phyloP scores from a whole-genome alignment of 2,888 invertebrate species.

The Latrodectus hesperus region DNA sequence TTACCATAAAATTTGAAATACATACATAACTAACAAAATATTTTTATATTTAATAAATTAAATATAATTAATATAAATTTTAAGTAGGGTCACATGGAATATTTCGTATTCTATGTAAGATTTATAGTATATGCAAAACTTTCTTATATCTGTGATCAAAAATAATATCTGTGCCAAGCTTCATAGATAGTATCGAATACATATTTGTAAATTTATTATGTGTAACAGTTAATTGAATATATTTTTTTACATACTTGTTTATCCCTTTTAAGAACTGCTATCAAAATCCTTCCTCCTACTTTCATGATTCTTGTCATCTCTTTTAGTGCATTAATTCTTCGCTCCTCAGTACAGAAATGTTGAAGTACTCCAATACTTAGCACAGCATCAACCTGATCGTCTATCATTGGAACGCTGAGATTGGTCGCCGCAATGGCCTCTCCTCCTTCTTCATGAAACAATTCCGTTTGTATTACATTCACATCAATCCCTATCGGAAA shows the following conservation, averaged over 20 bases:
- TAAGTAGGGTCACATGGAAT: too few relatives aligned
- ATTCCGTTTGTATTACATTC: conserved; percentile 35
- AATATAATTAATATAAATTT: neutral
- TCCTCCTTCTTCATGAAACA: conserved; percentile 12
- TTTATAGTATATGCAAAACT: too few relatives aligned
- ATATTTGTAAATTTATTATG: too few relatives aligned
- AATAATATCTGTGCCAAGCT: too few relatives aligned
- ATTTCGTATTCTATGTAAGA: too few relatives aligned
- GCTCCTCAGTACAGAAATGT: conserved; percentile 95
- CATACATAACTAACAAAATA: neutral
- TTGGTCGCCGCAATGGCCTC: conserved; percentile 70
- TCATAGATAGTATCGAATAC: too few relatives aligned
- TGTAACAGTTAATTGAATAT: too few relatives aligned
- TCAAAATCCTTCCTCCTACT: conserved; percentile 90
- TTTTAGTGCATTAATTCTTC: conserved; percentile 89
- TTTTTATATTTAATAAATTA: neutral
- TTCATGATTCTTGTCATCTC: conserved; percentile 90
- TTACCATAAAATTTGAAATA: neutral
- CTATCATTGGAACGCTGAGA: conserved; percentile 89
- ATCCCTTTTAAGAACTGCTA: conserved; percentile 83
- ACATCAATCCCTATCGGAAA: conserved; percentile 92
- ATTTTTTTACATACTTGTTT: neutral
- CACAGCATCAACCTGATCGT: conserved; percentile 94
- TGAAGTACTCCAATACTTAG: conserved; percentile 97
- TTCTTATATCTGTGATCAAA: too few relatives aligned